phyloP scores from a whole-genome alignment of 1,140 invertebrate species.

The Aphaenogaster rudis region DNA sequence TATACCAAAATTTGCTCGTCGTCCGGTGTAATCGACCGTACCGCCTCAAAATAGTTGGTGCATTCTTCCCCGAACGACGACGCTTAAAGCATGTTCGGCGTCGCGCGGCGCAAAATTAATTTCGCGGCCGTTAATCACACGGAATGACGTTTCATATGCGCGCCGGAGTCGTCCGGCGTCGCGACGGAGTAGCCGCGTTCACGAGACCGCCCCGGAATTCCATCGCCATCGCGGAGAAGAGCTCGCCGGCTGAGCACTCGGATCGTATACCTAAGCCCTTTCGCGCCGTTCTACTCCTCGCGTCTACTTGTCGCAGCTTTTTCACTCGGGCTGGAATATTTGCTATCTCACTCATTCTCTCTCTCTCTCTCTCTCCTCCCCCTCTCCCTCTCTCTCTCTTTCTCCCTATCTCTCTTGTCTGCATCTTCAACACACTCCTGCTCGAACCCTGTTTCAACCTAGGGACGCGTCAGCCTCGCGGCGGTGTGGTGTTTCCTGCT shows the following conservation, averaged over 20 bases:
- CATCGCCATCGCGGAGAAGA: conserved; percentile 4
- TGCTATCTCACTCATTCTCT: conserved; percentile 15
- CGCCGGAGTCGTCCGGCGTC: conserved; percentile 65
- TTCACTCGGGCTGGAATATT: conserved; percentile 57
- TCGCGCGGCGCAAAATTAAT: conserved; percentile 71
- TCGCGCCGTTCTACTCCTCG: conserved; percentile 8
- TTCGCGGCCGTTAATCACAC: conserved; percentile 71
- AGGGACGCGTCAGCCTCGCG: neutral
- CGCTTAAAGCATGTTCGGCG: conserved; percentile 59
- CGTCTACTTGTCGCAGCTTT: conserved; percentile 45
- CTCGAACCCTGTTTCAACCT: neutral
- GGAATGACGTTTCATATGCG: conserved; percentile 66
- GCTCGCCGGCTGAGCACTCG: conserved; percentile 13
- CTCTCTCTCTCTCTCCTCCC: neutral
- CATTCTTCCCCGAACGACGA: conserved; percentile 46
- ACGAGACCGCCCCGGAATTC: conserved; percentile 56
- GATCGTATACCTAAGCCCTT: conserved; percentile 34
- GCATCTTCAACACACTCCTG: neutral
- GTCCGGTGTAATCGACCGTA: conserved; percentile 20
- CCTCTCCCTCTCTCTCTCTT: neutral
- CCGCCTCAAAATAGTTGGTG: conserved; percentile 50
- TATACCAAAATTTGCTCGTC: conserved; percentile 4
- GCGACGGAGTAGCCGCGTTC: conserved; percentile 43
- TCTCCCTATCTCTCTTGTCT: conserved; percentile 13
- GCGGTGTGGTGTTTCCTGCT: neutral